phyloP scores from a whole-genome alignment of 1,140 invertebrate genomes.

The Eurytemora carolleeae region DNA sequence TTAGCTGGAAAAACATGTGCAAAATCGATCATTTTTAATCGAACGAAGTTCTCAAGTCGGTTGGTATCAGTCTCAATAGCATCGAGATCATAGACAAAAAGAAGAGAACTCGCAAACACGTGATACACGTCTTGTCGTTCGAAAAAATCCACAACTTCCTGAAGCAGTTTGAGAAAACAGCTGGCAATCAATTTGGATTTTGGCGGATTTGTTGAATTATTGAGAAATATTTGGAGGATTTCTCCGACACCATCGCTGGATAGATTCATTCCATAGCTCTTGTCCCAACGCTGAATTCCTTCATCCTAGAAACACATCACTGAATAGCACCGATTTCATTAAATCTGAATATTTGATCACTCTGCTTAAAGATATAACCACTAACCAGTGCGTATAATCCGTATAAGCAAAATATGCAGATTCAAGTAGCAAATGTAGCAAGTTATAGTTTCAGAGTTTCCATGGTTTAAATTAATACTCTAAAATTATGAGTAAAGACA shows the following conservation, averaged over 20 bases:
- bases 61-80: not conserved
- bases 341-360: no score
- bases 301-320: no score
- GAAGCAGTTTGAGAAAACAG: no score
- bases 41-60: not conserved
- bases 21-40: conserved; percentile 10
- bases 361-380: no score
- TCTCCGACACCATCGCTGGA: conserved; percentile 1
- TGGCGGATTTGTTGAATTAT: not conserved
- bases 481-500: no score
- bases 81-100: conserved; percentile 11
- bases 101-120: conserved; percentile 9
- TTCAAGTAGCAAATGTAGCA: no score
- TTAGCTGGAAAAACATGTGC: conserved; percentile 7
- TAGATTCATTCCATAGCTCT: conserved; percentile 3
- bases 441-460: no score
- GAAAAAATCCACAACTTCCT: not conserved
- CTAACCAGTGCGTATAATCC: no score
- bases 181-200: no score
- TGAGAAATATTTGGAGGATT: conserved; percentile 9
- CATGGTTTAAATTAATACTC: no score
- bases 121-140: conserved; percentile 2
- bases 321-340: no score
- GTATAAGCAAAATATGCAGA: no score
- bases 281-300: not conserved